phyloP scores from a whole-genome alignment of 1,140 invertebrate species.

The Adelges cooleyi region DNA sequence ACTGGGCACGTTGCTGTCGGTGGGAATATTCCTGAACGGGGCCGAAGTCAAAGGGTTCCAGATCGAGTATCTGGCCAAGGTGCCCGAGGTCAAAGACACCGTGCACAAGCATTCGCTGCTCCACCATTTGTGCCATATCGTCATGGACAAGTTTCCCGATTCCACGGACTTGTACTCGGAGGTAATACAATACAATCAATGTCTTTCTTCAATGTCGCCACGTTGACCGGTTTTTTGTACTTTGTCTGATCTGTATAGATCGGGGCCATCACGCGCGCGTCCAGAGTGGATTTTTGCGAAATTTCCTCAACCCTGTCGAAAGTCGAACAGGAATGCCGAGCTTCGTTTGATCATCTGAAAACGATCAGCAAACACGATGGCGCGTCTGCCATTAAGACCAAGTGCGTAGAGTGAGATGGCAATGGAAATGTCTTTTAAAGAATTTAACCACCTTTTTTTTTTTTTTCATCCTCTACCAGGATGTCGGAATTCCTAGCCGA shows the following conservation, averaged over 20 bases:
- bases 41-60: conserved; percentile 91
- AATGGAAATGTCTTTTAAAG: neutral
- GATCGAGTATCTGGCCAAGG: conserved; percentile 93
- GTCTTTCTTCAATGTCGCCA: neutral
- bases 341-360: conserved; percentile 94
- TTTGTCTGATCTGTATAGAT: conserved; percentile 45
- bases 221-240: neutral
- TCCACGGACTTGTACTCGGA: conserved; percentile 95
- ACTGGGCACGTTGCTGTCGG: conserved; percentile 80
- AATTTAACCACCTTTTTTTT: too few species aligned
- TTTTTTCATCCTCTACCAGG: conserved; percentile 39
- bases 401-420: conserved; percentile 41
- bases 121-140: conserved; percentile 94
- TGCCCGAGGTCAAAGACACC: conserved; percentile 98
- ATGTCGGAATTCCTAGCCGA: conserved; percentile 93
- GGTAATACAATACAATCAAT: conserved; percentile 46
- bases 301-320: conserved; percentile 71
- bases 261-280: conserved; percentile 82
- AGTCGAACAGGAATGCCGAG: conserved; percentile 91
- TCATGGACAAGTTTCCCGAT: conserved; percentile 91
- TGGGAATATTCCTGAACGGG: conserved; percentile 96
- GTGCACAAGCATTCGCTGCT: conserved; percentile 95
- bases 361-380: conserved; percentile 92
- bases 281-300: conserved; percentile 85
- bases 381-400: conserved; percentile 74